Evolutionary conservation across 1,140 invertebrate genomes (phyloP), one percentile per base, ranked within the genome.

Genomic region (Plodia interpunctella): DNA sequence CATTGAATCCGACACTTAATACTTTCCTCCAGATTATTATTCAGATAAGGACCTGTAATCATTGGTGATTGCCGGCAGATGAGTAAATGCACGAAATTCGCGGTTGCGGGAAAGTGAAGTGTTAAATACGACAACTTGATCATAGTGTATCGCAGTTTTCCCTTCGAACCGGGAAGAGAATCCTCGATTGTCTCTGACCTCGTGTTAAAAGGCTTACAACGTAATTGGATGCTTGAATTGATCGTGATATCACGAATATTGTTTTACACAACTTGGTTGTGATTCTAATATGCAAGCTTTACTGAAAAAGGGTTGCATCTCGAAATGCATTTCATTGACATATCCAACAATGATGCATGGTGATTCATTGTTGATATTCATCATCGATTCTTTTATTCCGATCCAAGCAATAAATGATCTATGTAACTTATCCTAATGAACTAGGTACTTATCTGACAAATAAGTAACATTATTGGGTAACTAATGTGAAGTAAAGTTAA

Each of bases 41-140:
- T 30, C 66, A 66, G 65, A 62, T 75, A 75, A 74, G 67, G 57
- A 70, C 57, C 21, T 86, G 72, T 86, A 88, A 88, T 86, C 86
- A 88, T 73, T 63, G 57, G 64, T 71, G 74, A 68, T 80, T 81
- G 73, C 72, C 77, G 76, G 79, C 80, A 88, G 84, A 87, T 87
- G 82, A 84, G 85, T 86, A 85, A 80, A 83, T 83, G 78, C 76
- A 70, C 85, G 74, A 80, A 83, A 80, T 82, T 88, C 78, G 80
- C 73, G 75, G 78, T 80, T 83, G 69, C 64, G 68, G 68, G 80
- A 87, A 85, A 85, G 80, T 85, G 76, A 85, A 82, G 80, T 83
- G 80, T 78, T 80, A 83, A 44, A 83, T 85, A 72, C 72, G 81
- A 85, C 84, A 87, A 77, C 72, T 80, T 87, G 80, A 87, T 83